Evolutionary conservation across 2,113 vertebrate species (phyloP), one percentile per base, ranked within the genome.

Genomic region (Lampris megalopsis): DNA sequence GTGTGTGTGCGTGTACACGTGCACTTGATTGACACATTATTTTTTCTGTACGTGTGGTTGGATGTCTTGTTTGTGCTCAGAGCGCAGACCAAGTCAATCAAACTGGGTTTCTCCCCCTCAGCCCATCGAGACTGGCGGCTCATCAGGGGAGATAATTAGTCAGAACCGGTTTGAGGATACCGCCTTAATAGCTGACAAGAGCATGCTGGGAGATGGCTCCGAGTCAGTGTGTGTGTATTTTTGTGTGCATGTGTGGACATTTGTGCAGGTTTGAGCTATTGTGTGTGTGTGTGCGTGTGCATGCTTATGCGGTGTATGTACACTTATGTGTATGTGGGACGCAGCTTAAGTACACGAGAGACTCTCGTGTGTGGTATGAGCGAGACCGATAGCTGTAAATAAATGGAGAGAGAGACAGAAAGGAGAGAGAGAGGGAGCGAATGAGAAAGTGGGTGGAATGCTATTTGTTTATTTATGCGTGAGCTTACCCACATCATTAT

Each of bases 61-160:
- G 52, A 63, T 50, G 41, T 60, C 5, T 73, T 54, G 52, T 38
- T 53, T 40, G 13, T 58, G 56, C 83, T 83, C 84, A 76, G 43
- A 79, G 57, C 59, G 72, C 64, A 73, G 75, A 64, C 76, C 79
- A 77, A 87, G 83, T 87, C 89, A 91, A 89, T 91, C 91, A 88
- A 45, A 40, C 67, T 13, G 43, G 62, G 77, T 86, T 54, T 72
- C 80, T 80, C 73, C 70, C 81, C 10, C 9, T 68, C 6, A 48
- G 76, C 73, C 91, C 80, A 83, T 72, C 66, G 89, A 88, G 88
- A 89, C 82, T 79, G 47, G 58, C 48, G 40, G 79, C 88, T 89
- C 86, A 89, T 91, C 86, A 70, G 81, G 82, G 86, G 76, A 81
- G 86, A 89, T 87, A 89, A 92, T 91, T 88, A 89, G 84, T 69